Percentiles rank a stretch among this genome's conserved stretches.
Conservation (phyloP, 2,113 vertebrate species). For the Thryonomys swinderianus region DNA sequence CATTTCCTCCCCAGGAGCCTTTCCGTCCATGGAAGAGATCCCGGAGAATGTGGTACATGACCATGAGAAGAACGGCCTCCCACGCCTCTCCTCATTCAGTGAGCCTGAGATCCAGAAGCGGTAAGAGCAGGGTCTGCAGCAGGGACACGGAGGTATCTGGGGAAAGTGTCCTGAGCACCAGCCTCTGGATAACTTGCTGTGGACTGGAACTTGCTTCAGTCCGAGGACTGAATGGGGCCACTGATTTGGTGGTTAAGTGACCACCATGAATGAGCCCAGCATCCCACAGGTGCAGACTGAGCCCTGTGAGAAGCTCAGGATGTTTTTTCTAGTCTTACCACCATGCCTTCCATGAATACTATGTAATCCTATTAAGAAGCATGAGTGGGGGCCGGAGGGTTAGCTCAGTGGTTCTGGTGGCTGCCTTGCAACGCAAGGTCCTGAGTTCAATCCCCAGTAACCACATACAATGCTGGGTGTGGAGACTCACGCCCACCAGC, state of each 20-base stretch:
- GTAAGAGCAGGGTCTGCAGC: conserved; percentile 79
- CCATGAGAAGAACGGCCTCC: conserved; percentile 97
- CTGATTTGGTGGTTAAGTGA: neutral
- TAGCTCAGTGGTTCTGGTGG: no score
- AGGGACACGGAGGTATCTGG: neutral
- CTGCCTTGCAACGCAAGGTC: no score
- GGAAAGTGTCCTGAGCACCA: neutral
- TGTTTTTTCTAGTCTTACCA: neutral
- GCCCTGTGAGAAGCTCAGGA: neutral
- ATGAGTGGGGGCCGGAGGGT: no score
- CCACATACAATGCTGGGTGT: no score
- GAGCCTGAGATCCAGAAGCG: conserved; percentile 91
- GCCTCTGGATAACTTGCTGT: neutral
- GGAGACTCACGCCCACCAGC: no score
- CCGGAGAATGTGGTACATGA: conserved; percentile 97
- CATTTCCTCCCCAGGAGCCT: conserved; percentile 88
- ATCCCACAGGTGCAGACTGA: neutral
- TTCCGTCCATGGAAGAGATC: conserved; percentile 94
- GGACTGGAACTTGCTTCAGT: rapidly evolving
- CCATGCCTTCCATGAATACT: neutral
- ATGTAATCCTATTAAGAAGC: neutral
- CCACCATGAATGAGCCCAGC: rapidly evolving
- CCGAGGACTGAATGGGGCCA: neutral
- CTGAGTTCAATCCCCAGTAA: no score
- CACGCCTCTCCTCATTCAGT: conserved; percentile 94